A percentile compares a stretch with the other conserved stretches of the same genome.
Evolutionary conservation across 2,888 invertebrate species (phyloP).

Genomic region (Cenopis cana): DNA sequence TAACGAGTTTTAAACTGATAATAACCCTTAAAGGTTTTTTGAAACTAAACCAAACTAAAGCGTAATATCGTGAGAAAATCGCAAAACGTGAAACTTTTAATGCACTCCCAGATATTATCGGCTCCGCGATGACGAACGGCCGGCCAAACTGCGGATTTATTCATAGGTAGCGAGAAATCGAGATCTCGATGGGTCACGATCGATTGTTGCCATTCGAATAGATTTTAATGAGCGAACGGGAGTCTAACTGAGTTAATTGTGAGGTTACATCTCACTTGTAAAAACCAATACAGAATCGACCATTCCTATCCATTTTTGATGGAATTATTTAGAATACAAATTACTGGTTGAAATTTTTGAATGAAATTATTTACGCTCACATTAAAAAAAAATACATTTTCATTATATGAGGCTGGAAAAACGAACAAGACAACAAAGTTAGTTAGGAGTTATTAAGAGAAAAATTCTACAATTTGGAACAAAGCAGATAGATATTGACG

Average conservation of each 20-base stretch:
- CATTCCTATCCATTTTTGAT: no score
- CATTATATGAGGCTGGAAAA: no score
- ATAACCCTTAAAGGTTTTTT: not conserved
- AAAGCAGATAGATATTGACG: no score
- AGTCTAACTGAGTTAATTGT: slow-evolving; percentile 23
- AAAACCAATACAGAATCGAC: no score
- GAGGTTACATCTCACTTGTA: not conserved
- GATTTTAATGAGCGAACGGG: slow-evolving; percentile 38
- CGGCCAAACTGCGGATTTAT: slow-evolving; percentile 63
- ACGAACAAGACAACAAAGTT: no score
- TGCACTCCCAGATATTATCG: slow-evolving; percentile 49
- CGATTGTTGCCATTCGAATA: slow-evolving; percentile 52
- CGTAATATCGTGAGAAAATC: slow-evolving; percentile 51
- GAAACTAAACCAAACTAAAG: slow-evolving; percentile 14
- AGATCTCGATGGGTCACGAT: slow-evolving; percentile 69
- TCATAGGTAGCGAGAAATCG: slow-evolving; percentile 69
- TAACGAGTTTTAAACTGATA: no score
- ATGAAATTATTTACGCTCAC: not conserved
- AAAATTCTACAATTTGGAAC: no score
- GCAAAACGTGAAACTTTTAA: slow-evolving; percentile 51
- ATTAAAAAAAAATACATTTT: no score
- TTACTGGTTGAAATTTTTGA: not conserved
- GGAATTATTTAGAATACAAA: no score
- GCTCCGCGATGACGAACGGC: slow-evolving; percentile 51
- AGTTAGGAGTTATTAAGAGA: no score